phyloP scores from a whole-genome alignment of 1,140 invertebrate species.

The Fragariocoptes setiger region DNA sequence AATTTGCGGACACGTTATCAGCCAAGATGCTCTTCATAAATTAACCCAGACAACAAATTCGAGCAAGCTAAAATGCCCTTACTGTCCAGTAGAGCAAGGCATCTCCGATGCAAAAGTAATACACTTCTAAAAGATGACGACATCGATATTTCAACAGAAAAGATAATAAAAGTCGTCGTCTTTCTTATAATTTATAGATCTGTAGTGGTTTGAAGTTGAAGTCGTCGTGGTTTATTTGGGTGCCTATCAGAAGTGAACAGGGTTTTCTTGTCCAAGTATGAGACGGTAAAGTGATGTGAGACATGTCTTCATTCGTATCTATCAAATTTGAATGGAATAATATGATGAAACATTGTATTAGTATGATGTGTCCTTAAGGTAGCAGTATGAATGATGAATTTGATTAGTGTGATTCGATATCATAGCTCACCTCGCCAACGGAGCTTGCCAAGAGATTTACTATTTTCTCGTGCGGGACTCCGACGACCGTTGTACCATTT shows the following conservation, averaged over 20 bases:
- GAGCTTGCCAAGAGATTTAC: slow-evolving; percentile 92
- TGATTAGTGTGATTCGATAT: slow-evolving; percentile 1
- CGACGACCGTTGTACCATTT: slow-evolving; percentile 73
- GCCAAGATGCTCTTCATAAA: slow-evolving; percentile 77
- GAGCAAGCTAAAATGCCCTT: slow-evolving; percentile 86
- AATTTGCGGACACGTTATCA: slow-evolving; percentile 90
- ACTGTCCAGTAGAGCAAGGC: slow-evolving; percentile 83
- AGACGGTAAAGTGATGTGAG: slow-evolving; percentile 97
- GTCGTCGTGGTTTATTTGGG: no score
- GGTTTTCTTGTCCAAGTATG: slow-evolving; percentile 90
- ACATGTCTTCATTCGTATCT: slow-evolving; percentile 99
- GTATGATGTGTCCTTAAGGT: slow-evolving; percentile 1
- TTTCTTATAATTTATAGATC: no score
- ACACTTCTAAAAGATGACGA: slow-evolving; percentile 61
- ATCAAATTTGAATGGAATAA: slow-evolving; percentile 18
- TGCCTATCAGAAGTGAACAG: slow-evolving; percentile 53
- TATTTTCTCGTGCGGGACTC: slow-evolving; percentile 94
- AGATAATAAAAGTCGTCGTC: not conserved
- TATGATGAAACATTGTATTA: not conserved
- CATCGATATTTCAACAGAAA: no score
- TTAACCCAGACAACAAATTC: slow-evolving; percentile 33
- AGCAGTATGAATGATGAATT: no score
- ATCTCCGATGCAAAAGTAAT: slow-evolving; percentile 65
- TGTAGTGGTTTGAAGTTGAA: no score
- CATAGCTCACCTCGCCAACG: slow-evolving; percentile 58